Base-by-base conservation (phyloP, 2,797 vertebrate species). In the Megaceryle alcyon region DNA sequence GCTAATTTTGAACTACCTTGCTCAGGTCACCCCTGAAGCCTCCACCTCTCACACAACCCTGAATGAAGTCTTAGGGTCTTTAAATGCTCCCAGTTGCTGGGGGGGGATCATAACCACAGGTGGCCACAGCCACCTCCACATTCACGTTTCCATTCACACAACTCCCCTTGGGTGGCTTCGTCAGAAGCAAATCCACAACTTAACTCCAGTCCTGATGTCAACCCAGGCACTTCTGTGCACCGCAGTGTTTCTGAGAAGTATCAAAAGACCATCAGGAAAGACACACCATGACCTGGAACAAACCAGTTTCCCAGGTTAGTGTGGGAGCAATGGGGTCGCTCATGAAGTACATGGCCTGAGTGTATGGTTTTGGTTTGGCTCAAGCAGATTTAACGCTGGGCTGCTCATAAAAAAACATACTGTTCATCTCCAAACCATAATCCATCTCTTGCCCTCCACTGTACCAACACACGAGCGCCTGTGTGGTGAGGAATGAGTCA, bases 321-420 rank as follows among this genome's bases (percentile, higher is more conserved):
- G 4, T 21, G 46, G 46, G 48, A 37, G 77, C 65, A 92, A 44
- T n/a, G 43, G 51, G n/a, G 73, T 0, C 72, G 66, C 31, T 51
- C 60, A 14, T 0, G 10, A 78, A 81, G 22, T 4, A 8, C 69
- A 13, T 1, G 1, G 65, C 90, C 83, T 4, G 29, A 60, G 57
- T 87, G 25, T 33, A 43, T 11, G 33, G 90, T 70, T 90, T 60
- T 80, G 28, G 70, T 12, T 64, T 10, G 82, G 69, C 66, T 92
- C 86, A 53, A 63, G 73, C 29, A 86, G 43, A 66, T 95, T 90
- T 82, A 94, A 88, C 0, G 1, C 80, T 29, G n/a, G 43, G 35
- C 64, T 86, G 88, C 83, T 75, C 87, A 91, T 23, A 71, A 83
- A 94, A 95, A 96, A 94, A 87, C 88, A 94, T 25, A 68, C 33